Percentiles rank a stretch among this genome's conserved stretches.
Evolutionary conservation across 2,797 vertebrate genomes (phyloP).

Genomic region (Pantherophis alleghaniensis): DNA sequence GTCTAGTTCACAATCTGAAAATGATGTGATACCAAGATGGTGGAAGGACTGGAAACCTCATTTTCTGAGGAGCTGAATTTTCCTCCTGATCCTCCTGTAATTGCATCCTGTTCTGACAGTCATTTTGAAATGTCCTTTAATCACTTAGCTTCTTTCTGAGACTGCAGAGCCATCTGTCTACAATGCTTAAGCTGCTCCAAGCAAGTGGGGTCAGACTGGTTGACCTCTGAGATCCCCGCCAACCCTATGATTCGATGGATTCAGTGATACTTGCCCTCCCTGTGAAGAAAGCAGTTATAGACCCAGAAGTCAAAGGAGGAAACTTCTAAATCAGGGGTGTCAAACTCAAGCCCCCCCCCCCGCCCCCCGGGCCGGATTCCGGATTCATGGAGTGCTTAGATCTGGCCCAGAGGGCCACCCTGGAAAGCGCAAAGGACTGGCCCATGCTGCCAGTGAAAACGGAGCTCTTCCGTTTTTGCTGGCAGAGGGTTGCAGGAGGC

Average conservation of each 20-base stretch:
- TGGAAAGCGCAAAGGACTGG: too few relatives aligned
- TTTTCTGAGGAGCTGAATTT: not conserved
- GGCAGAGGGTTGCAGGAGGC: too few relatives aligned
- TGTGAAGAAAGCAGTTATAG: not conserved
- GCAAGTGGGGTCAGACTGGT: not conserved
- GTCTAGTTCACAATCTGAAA: too few relatives aligned
- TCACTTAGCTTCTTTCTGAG: not conserved
- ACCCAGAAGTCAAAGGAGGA: not conserved
- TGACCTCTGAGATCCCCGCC: not conserved
- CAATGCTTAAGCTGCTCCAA: not conserved
- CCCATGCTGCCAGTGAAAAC: too few relatives aligned
- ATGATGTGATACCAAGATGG: too few relatives aligned
- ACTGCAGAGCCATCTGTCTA: not conserved
- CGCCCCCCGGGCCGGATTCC: too few relatives aligned
- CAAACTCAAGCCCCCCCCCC: too few relatives aligned
- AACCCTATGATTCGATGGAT: not conserved
- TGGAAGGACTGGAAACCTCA: too few relatives aligned
- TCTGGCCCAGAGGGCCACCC: too few relatives aligned
- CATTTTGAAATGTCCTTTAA: not conserved
- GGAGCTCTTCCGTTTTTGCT: too few relatives aligned
- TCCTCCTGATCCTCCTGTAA: not conserved
- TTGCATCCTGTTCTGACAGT: not conserved
- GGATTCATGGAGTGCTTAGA: too few relatives aligned
- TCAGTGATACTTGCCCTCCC: not conserved
- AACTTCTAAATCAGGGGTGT: too few relatives aligned